Conservation (phyloP, 2,113 vertebrate genomes). For the Macquaria australasica region DNA sequence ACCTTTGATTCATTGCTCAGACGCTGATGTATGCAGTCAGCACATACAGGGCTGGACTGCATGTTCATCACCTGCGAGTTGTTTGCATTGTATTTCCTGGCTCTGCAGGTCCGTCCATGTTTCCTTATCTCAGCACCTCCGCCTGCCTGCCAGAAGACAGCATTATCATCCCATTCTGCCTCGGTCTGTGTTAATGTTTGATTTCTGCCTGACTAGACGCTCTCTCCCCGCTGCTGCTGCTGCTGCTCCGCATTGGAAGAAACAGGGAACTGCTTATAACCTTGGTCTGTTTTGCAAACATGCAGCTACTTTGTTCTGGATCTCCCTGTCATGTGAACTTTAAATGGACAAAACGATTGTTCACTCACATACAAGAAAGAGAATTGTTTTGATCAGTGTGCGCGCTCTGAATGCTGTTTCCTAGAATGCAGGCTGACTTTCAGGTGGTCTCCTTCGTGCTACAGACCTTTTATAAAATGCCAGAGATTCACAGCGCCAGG, state of each 20-base stretch:
- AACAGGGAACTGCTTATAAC: not conserved
- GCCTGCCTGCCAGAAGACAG: constrained; percentile 26
- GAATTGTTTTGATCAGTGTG: constrained; percentile 47
- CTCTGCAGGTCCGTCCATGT: not conserved
- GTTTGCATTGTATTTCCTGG: constrained; percentile 21
- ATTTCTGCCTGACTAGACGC: constrained; percentile 17
- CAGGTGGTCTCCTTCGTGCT: constrained; percentile 46
- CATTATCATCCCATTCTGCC: constrained; percentile 39
- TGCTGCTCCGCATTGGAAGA: not conserved
- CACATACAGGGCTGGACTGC: not conserved
- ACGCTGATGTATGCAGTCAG: constrained; percentile 7
- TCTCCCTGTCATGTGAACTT: constrained; percentile 34
- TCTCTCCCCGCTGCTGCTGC: not conserved
- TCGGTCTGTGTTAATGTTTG: constrained; percentile 31
- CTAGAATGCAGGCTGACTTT: constrained; percentile 43
- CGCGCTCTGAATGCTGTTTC: constrained; percentile 21
- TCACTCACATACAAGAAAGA: constrained; percentile 5
- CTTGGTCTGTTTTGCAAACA: constrained; percentile 21
- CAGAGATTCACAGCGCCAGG: constrained; percentile 68
- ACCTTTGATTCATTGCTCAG: constrained; percentile 10
- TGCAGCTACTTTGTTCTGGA: not conserved
- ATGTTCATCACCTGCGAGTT: constrained; percentile 19
- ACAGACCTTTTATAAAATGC: constrained; percentile 82
- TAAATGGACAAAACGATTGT: constrained; percentile 22
- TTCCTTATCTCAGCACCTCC: constrained; percentile 48